Conservation (phyloP, 1,140 invertebrate genomes). For the Orchestia grillus region DNA sequence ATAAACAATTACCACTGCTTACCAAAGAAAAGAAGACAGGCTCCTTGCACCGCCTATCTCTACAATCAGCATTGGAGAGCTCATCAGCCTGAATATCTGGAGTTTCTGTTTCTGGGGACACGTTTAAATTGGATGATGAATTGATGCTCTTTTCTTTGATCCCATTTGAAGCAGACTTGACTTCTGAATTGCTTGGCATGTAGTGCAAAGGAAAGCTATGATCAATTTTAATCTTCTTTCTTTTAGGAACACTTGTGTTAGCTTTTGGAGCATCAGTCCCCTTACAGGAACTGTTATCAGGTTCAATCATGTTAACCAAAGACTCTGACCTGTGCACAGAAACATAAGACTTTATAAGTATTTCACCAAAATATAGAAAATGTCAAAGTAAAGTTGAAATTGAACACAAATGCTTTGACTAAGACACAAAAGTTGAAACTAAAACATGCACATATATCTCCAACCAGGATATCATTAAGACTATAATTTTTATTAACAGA, state of each 20-base stretch:
- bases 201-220: background rate
- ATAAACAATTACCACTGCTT: background rate
- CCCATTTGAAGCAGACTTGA: background rate
- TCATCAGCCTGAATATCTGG: background rate
- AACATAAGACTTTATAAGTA: background rate
- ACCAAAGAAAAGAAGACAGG: background rate
- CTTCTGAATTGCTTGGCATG: background rate
- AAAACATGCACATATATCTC: no score
- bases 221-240: slow-evolving; percentile 36
- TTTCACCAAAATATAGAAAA: background rate
- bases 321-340: background rate
- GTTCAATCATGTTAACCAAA: background rate
- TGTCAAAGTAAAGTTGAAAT: no score
- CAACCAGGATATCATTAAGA: no score
- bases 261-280: background rate
- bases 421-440: no score
- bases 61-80: background rate
- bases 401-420: no score
- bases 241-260: background rate
- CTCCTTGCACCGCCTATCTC: background rate
- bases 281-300: background rate
- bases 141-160: background rate
- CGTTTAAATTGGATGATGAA: background rate
- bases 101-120: background rate
- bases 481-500: no score